phyloP scores from a whole-genome alignment of 2,113 vertebrate species.

The Labeo rohita region DNA sequence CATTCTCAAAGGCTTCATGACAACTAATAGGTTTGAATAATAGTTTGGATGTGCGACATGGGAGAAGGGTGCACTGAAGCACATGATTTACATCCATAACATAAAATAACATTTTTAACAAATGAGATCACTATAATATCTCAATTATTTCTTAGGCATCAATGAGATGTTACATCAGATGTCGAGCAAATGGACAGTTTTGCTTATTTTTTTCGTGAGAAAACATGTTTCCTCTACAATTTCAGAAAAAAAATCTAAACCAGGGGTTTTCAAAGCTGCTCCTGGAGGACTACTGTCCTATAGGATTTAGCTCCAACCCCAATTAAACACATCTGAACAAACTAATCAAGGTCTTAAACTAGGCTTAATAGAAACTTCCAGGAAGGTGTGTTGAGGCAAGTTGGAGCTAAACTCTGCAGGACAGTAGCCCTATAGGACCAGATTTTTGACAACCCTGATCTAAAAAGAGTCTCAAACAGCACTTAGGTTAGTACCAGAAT shows the following conservation, averaged over 20 bases:
- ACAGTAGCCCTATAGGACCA: background rate
- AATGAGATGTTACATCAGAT: too few relatives aligned
- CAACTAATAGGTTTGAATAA: background rate
- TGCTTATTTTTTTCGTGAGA: too few relatives aligned
- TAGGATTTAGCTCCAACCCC: background rate
- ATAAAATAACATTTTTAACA: background rate
- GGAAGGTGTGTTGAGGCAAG: background rate
- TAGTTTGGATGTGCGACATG: background rate
- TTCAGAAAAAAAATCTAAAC: too few relatives aligned
- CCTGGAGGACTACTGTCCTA: too few relatives aligned
- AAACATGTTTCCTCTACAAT: too few relatives aligned
- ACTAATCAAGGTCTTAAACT: too few relatives aligned
- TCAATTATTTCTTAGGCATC: too few relatives aligned
- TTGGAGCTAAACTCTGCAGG: background rate
- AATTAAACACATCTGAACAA: too few relatives aligned
- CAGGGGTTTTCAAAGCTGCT: too few relatives aligned
- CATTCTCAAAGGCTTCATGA: background rate
- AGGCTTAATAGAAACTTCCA: too few relatives aligned
- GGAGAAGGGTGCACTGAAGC: background rate
- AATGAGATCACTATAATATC: background rate
- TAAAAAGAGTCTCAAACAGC: background rate
- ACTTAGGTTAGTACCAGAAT: background rate
- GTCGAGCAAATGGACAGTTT: too few relatives aligned
- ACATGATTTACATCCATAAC: background rate
- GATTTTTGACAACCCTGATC: background rate